phyloP scores from a whole-genome alignment of 2,797 vertebrate species.

The Lepidocolaptes lacrymiger region DNA sequence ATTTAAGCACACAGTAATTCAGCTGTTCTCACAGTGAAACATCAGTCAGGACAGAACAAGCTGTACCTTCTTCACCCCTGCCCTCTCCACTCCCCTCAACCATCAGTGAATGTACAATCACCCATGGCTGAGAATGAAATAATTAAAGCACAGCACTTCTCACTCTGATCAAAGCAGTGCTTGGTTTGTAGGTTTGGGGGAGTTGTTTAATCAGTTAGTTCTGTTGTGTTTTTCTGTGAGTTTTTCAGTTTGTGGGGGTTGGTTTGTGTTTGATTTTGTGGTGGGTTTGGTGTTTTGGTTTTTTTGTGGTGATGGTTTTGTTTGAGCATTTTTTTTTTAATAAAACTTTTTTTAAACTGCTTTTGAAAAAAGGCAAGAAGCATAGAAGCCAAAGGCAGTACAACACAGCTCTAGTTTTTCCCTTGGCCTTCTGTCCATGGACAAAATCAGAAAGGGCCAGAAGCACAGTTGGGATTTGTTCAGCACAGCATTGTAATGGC shows the following conservation, averaged over 20 bases:
- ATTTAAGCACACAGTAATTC: neutral
- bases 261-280: neutral
- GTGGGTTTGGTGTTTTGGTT: neutral
- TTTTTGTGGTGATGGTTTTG: neutral
- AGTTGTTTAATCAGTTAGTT: neutral
- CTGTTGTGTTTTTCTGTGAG: neutral
- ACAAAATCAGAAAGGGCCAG: neutral
- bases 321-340: neutral
- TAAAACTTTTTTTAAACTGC: neutral
- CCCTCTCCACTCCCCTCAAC: neutral
- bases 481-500: neutral
- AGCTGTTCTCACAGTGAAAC: neutral
- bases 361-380: neutral
- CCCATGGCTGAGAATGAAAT: neutral
- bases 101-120: neutral
- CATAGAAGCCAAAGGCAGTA: neutral
- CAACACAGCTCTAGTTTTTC: neutral
- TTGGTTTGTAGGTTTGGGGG: neutral
- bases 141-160: neutral
- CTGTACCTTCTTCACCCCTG: neutral
- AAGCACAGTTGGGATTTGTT: neutral
- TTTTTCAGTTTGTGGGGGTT: neutral
- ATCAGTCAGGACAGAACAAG: neutral
- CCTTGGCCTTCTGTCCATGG: neutral
- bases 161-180: neutral